These are phyloP conservation scores for Acropora yongei DNA, from an alignment of 64 coral and sea anemone genomes.

Conservation along the genomic window DNA sequence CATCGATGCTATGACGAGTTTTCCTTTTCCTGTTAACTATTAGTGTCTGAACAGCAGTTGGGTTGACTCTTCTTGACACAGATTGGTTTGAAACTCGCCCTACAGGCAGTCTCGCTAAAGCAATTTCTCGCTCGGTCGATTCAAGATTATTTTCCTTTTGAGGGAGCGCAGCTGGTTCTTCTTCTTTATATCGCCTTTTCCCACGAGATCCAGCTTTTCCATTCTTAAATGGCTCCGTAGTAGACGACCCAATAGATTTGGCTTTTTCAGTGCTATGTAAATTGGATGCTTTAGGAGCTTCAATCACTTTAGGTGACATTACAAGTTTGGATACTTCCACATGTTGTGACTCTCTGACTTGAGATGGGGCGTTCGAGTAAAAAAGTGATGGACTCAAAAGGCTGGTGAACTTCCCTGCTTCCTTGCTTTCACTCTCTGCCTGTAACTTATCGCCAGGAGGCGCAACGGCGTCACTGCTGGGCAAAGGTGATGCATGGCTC, in stretches of 20 bases:
- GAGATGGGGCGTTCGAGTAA: neutral
- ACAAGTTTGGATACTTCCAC: neutral
- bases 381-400: neutral
- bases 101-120: neutral
- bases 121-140: neutral
- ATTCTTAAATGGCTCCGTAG: neutral
- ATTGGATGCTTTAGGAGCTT: neutral
- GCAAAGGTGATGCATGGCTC: neutral
- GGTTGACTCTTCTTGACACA: neutral
- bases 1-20: neutral
- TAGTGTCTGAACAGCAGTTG: neutral
- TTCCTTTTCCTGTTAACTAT: neutral
- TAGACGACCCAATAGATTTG: neutral
- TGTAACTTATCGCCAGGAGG: neutral
- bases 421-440: neutral
- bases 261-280: neutral
- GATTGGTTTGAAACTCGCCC: neutral
- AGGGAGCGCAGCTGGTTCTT: neutral
- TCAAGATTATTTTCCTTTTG: neutral
- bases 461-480: neutral
- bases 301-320: neutral
- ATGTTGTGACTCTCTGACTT: neutral
- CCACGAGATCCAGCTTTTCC: too few relatives aligned
- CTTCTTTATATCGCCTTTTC: neutral
- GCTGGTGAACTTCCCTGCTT: neutral